A percentile compares a stretch with the other conserved stretches of the same genome.
Conservation (phyloP, 2,888 invertebrate genomes). For the Cerastis leucographa region DNA sequence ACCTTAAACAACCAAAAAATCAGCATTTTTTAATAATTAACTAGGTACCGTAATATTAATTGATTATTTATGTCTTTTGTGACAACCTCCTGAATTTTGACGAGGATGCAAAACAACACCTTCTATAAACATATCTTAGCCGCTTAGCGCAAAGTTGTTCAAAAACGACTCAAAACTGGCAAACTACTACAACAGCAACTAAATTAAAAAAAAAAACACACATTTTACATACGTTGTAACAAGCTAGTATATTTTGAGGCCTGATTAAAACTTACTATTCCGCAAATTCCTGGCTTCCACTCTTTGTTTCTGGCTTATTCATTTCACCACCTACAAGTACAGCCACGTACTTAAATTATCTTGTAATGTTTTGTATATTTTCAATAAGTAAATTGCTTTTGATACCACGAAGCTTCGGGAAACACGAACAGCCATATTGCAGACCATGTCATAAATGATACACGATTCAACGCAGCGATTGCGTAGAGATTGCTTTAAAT, state of each 20-base stretch:
- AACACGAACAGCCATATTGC: constrained; percentile 8
- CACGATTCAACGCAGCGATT: constrained; percentile 7
- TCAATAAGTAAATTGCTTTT: constrained; percentile 6
- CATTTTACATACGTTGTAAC: no score
- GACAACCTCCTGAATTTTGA: no score
- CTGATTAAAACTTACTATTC: background rate
- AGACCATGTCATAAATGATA: background rate
- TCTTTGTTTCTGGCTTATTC: background rate
- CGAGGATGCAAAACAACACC: no score
- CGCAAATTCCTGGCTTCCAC: background rate
- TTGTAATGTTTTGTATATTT: constrained; percentile 16
- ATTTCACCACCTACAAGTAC: constrained; percentile 10
- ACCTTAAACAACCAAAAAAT: no score
- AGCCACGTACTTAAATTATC: constrained; percentile 1
- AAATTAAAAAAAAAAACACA: no score
- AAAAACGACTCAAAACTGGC: no score
- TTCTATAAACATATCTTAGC: no score
- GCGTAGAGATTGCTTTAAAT: background rate
- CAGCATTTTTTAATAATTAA: no score
- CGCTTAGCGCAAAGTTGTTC: no score
- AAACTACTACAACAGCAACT: no score
- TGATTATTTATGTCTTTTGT: no score
- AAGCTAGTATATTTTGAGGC: background rate
- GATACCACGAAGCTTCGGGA: background rate
- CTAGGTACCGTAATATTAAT: no score